A percentile compares a stretch with the other conserved stretches of the same genome.
Evolutionary conservation across 2,888 invertebrate species (phyloP).

Genomic region (Aspidiotus rigidus): DNA sequence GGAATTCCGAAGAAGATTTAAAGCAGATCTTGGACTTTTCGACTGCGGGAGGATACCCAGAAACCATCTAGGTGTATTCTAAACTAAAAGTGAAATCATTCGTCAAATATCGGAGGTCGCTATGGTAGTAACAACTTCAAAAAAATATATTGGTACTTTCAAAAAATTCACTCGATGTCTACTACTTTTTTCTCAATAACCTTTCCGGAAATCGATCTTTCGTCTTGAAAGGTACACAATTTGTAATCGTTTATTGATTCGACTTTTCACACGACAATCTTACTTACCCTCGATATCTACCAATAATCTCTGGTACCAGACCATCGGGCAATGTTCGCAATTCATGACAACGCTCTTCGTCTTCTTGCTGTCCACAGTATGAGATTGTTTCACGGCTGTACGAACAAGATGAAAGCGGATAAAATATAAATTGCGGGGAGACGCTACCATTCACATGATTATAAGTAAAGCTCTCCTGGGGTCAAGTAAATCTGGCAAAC

Average conservation of each 20-base stretch:
- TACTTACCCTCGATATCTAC: constrained; percentile 65
- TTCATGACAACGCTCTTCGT: constrained; percentile 61
- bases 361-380: constrained; percentile 50
- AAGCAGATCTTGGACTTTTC: too few species aligned
- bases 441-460: too few species aligned
- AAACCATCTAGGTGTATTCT: too few species aligned
- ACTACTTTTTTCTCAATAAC: background rate
- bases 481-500: too few species aligned
- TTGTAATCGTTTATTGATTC: background rate
- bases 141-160: background rate
- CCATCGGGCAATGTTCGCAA: constrained; percentile 90
- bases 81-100: too few species aligned
- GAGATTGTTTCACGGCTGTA: constrained; percentile 70
- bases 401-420: background rate
- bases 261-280: background rate
- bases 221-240: background rate
- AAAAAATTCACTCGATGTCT: background rate
- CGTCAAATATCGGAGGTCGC: too few species aligned
- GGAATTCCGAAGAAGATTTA: too few species aligned
- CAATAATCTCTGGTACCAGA: constrained; percentile 86
- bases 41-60: too few species aligned
- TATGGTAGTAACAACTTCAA: background rate
- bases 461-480: too few species aligned
- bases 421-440: background rate
- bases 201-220: too few species aligned